Conservation (phyloP, 2,888 invertebrate genomes). For the Sesia bembeciformis region DNA sequence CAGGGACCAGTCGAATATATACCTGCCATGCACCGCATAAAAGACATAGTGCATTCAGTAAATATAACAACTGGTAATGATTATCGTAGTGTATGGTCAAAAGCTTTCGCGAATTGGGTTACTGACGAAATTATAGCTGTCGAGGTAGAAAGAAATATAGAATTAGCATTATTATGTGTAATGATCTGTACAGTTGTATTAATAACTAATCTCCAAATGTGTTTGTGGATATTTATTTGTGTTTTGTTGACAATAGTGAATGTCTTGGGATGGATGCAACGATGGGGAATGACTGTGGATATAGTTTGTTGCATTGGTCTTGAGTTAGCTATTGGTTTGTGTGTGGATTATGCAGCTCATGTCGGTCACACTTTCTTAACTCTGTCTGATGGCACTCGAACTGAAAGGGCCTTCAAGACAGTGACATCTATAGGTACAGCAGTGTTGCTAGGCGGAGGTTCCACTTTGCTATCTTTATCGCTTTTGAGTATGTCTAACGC, state of each 20-base stretch:
- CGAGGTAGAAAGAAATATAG: constrained; percentile 84
- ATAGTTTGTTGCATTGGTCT: constrained; percentile 87
- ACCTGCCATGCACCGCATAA: constrained; percentile 81
- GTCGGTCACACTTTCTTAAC: constrained; percentile 87
- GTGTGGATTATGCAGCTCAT: constrained; percentile 89
- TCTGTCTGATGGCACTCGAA: constrained; percentile 60
- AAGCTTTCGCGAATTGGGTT: constrained; percentile 82
- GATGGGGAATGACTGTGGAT: constrained; percentile 88
- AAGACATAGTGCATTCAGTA: constrained; percentile 67
- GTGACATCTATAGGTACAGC: constrained; percentile 84
- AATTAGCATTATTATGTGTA: constrained; percentile 83
- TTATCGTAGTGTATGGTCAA: constrained; percentile 81
- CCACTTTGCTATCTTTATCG: constrained; percentile 82
- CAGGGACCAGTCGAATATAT: constrained; percentile 78
- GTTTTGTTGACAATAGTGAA: constrained; percentile 83
- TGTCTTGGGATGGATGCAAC: constrained; percentile 85
- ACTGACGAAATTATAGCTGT: constrained; percentile 84
- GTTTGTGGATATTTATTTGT: constrained; percentile 85
- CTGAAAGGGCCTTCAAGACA: constrained; percentile 77
- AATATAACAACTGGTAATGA: constrained; percentile 76
- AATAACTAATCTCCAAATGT: constrained; percentile 84
- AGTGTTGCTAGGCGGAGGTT: constrained; percentile 84
- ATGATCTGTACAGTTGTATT: constrained; percentile 85
- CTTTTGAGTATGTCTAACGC: constrained; percentile 81
- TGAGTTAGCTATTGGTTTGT: constrained; percentile 86